phyloP scores from a whole-genome alignment of 2,888 invertebrate species.

The Trissoscelio sp. region DNA sequence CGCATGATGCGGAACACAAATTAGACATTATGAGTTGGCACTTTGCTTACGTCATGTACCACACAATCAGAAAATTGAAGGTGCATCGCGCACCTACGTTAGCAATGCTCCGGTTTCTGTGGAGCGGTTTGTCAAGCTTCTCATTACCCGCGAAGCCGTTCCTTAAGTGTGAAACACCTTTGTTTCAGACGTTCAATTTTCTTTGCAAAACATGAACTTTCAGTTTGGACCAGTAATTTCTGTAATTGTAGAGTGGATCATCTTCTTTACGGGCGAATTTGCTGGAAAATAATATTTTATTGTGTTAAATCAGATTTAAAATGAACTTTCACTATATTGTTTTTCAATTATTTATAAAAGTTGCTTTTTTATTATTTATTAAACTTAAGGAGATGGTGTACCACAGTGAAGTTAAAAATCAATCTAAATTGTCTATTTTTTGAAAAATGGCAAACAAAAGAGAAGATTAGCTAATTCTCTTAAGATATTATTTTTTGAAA shows the following conservation, averaged over 20 bases:
- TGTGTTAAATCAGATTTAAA: too few species aligned
- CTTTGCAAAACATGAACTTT: constrained; percentile 10
- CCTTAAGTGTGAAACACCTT: constrained; percentile 13
- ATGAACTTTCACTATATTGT: too few species aligned
- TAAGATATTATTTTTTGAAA: too few species aligned
- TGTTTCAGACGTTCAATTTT: constrained; percentile 4
- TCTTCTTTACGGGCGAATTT: background rate
- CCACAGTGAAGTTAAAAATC: too few species aligned
- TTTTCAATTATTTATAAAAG: too few species aligned
- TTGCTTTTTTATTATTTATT: too few species aligned
- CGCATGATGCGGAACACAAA: constrained; percentile 62
- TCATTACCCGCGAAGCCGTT: background rate
- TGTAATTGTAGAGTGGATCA: background rate
- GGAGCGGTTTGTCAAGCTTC: constrained; percentile 6
- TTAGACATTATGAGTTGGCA: constrained; percentile 64
- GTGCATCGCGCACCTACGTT: constrained; percentile 15
- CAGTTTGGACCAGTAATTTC: background rate
- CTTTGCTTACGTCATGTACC: constrained; percentile 53
- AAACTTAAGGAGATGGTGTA: too few species aligned
- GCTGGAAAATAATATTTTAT: background rate
- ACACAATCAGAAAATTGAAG: constrained; percentile 27
- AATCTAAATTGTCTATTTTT: too few species aligned
- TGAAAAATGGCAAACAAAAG: too few species aligned
- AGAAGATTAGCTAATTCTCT: too few species aligned
- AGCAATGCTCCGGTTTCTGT: constrained; percentile 27